Evolutionary conservation across 2,888 invertebrate species (phyloP).

Genomic region (Idaea aversata): DNA sequence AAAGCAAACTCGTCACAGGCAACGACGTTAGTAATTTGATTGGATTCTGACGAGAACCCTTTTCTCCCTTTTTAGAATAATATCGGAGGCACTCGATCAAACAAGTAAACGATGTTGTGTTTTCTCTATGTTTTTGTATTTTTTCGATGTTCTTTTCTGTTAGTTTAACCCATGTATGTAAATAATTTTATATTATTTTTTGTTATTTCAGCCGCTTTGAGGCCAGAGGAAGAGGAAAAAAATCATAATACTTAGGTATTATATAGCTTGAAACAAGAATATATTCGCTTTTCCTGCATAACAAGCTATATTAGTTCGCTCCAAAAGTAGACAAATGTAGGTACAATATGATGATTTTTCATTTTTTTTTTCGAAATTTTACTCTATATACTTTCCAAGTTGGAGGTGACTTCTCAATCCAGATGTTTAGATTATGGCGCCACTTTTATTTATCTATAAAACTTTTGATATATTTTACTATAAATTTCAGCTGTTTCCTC

Average conservation of each 20-base stretch:
- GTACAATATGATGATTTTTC: no score
- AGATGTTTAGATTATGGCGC: no score
- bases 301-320: no score
- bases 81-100: slow-evolving; percentile 1
- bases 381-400: no score
- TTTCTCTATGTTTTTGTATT: neutral
- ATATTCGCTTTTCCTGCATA: neutral
- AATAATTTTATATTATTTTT: neutral
- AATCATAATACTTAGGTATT: neutral
- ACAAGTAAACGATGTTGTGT: neutral
- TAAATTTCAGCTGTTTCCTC: no score
- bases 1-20: neutral
- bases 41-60: slow-evolving; percentile 1
- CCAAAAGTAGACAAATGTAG: no score
- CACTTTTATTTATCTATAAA: no score
- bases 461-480: no score
- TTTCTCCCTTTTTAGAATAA: neutral
- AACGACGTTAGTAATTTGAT: neutral
- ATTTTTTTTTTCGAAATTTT: no score
- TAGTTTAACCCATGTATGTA: neutral
- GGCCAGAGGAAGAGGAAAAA: neutral
- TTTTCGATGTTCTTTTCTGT: neutral
- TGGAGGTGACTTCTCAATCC: no score
- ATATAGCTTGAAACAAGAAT: neutral
- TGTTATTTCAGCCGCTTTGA: neutral